Evolutionary conservation across 2,888 invertebrate genomes (phyloP), one percentile per base, ranked within the genome.

Genomic region (Tenthredo livida): DNA sequence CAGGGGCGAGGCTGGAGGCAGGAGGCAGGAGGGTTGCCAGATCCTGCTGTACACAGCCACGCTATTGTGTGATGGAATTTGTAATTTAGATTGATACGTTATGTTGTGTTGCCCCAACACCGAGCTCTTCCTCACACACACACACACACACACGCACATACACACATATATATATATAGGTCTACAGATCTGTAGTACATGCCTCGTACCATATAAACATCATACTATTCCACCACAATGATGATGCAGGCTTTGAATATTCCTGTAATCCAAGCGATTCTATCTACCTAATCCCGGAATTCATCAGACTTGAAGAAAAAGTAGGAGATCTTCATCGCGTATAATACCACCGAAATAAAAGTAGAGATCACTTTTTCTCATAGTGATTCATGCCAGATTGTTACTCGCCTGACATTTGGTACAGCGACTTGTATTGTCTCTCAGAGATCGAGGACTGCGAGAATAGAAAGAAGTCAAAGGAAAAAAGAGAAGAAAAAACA

Each of bases 61-160:
- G 67, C 85, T 70, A 85, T 85, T 85, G 85, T 85, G 37, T 67
- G 85, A 72, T 82, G 85, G 85, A 85, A 85, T 85, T 85, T 85
- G 92, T 93, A 92, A 93, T 93, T 93, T 93, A 93, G 93, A 92
- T 93, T 92, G 92, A 92, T 92, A 80, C 54, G 29, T 29, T 50
- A 92, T 91, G 90, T 90, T 88, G 87, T 87, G 88, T 87, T 88
- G 89, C 85, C 87, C 86, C 88, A 87, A 87, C 86, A 25, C 65
- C 65, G 1, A 12, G 84, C 65, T 65, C 77, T 85, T 86, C 72
- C 86, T 87, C n/a, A 50, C 50, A 50, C 54, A 54, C 86, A 84
- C 85, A n/a, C n/a, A n/a, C n/a, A n/a, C n/a, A n/a, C n/a, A n/a
- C n/a, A n/a, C n/a, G n/a, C n/a, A n/a, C n/a, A n/a, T n/a, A n/a